phyloP scores from a whole-genome alignment of 2,888 invertebrate genomes.

The Zygothrica quintamaculata region DNA sequence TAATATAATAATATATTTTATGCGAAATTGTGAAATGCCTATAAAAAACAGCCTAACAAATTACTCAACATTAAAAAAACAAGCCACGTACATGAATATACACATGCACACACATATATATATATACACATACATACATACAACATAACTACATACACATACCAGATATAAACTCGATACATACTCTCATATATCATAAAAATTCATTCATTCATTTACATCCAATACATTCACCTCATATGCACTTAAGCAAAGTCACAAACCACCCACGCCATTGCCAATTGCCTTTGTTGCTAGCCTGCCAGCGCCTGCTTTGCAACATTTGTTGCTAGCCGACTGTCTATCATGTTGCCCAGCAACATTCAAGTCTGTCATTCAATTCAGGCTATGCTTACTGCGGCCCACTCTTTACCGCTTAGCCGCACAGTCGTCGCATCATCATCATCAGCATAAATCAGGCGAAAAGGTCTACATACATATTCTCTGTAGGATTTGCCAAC shows the following conservation, averaged over 20 bases:
- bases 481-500: conserved; percentile 56
- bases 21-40: conserved; percentile 53
- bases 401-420: conserved; percentile 21
- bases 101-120: conserved; percentile 31
- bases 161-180: conserved; percentile 33
- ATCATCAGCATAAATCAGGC: conserved; percentile 79
- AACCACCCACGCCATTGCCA: conserved; percentile 48
- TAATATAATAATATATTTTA: conserved; percentile 1
- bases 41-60: conserved; percentile 76
- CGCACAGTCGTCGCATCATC: conserved; percentile 51
- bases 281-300: not conserved
- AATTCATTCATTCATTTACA: conserved; percentile 60
- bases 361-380: conserved; percentile 26
- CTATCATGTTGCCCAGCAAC: conserved; percentile 36
- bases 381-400: conserved; percentile 3
- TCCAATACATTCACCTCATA: conserved; percentile 55
- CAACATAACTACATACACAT: conserved; percentile 19
- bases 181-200: conserved; percentile 40
- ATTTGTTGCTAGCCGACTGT: conserved; percentile 34
- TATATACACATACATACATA: conserved; percentile 16
- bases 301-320: conserved; percentile 32
- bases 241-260: conserved; percentile 40
- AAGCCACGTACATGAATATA: conserved; percentile 27
- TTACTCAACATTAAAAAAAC: conserved; percentile 54
- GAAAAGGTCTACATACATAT: conserved; percentile 31